A percentile compares a stretch with the other conserved stretches of the same genome.
Evolutionary conservation across 1,140 invertebrate species (phyloP).

Genomic region (Panagrolaimus sp.): DNA sequence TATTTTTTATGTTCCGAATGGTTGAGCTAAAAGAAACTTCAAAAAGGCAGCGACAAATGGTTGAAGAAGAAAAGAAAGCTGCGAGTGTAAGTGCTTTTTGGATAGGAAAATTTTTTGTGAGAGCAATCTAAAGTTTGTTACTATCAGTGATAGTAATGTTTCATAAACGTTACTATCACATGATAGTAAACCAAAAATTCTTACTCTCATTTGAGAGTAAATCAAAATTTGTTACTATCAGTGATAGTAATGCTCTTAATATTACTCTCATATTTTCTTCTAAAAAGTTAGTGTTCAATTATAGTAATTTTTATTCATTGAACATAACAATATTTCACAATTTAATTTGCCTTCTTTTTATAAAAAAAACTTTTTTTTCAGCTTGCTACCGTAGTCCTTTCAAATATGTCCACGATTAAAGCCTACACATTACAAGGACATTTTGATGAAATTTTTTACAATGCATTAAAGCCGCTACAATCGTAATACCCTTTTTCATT

Average conservation of each 20-base stretch:
- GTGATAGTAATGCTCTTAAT: background rate
- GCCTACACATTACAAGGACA: slow-evolving; percentile 53
- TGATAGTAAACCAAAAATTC: too few relatives aligned
- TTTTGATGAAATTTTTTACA: slow-evolving; percentile 47
- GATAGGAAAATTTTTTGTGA: too few relatives aligned
- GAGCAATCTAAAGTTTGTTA: too few relatives aligned
- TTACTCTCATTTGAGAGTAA: background rate
- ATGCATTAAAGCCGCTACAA: slow-evolving; percentile 50
- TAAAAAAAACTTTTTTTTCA: slow-evolving; percentile 21
- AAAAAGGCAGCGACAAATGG: slow-evolving; percentile 54
- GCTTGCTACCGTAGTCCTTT: slow-evolving; percentile 53
- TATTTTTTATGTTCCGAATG: slow-evolving; percentile 53
- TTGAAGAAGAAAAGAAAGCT: slow-evolving; percentile 57
- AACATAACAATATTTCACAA: background rate
- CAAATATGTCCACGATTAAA: slow-evolving; percentile 58
- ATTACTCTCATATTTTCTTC: background rate
- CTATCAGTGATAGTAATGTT: too few relatives aligned
- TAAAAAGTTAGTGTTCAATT: background rate
- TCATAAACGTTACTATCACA: too few relatives aligned
- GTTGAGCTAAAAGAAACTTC: slow-evolving; percentile 45
- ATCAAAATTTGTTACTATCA: background rate
- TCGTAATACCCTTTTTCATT: slow-evolving; percentile 30
- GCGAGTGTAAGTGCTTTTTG: slow-evolving; percentile 35
- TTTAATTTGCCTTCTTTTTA: background rate
- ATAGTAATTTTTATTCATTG: background rate